Base-by-base conservation (phyloP, 2,113 vertebrate genomes). In the Dermatemys mawii region DNA sequence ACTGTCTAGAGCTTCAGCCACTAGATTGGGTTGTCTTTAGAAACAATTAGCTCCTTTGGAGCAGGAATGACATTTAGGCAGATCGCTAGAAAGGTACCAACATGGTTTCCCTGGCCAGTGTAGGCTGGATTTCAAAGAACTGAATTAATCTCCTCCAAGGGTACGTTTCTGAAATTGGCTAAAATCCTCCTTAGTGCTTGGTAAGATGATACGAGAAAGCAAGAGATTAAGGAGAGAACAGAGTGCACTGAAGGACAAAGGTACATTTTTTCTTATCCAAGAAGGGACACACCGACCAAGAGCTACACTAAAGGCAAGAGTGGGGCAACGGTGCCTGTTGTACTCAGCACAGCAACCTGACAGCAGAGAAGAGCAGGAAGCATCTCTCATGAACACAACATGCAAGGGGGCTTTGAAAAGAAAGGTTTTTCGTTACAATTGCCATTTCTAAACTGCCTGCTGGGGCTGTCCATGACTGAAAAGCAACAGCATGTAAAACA, bases 131-230 rank as follows among this genome's bases (percentile, higher is more conserved):
- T 63, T 83, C 89, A 93, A 73, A 90, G 88, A 91, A 86, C 73
- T 48, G 88, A 95, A 93, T 75, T 76, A 86, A 80, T 86, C 75
- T 91, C 88, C 83, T 86, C 51, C 54, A 55, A 89, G 78, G 78
- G 86, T 80, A 76, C 86, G 88, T 89, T 83, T 86, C 88, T 27
- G 85, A 88, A 95, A 93, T 83, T 86, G 88, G 88, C 82, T 91
- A 89, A 89, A 95, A 91, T 76, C 73, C 73, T 27, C 26, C 73
- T 16, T 27, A 17, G 6, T 19, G 73, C 48, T 86, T 83, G 53
- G 63, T 67, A 27, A 8, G 6, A 78, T 0, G 24, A 76, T 24
- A 41, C 0, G 5, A 85, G 67, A 70, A 84, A 92, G 38, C 67
- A 83, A 86, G 57, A 76, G 48, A 78, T 78, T 75, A 10, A 82